Conservation (phyloP, 2,888 invertebrate species). For the Cheilosia vulpina region DNA sequence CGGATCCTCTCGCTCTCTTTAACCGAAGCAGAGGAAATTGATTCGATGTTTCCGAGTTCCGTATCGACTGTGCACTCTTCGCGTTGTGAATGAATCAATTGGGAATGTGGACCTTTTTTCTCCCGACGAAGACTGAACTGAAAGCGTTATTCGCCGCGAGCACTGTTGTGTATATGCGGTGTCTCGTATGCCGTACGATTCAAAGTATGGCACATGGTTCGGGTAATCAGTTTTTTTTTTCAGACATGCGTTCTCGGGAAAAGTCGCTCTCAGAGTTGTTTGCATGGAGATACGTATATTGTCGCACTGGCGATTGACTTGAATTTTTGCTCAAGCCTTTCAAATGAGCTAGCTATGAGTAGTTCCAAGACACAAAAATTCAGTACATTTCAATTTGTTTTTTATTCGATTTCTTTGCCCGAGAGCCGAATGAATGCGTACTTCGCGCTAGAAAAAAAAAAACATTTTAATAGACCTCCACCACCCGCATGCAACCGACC, state of each 20-base stretch:
- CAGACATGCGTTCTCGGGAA: constrained; percentile 64
- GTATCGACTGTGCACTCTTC: constrained; percentile 20
- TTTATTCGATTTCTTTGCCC: not conserved
- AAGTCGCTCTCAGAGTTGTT: constrained; percentile 12
- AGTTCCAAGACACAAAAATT: not conserved
- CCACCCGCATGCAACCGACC: constrained; percentile 54
- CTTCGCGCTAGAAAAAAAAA: constrained; percentile 26
- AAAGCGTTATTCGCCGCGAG: constrained; percentile 69
- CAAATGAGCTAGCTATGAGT: not conserved
- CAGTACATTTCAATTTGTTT: not conserved
- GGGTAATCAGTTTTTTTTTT: constrained; percentile 71
- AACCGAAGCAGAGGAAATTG: not conserved
- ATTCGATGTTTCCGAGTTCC: constrained; percentile 39
- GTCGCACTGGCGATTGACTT: not conserved
- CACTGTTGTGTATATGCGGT: constrained; percentile 59
- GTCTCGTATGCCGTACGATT: constrained; percentile 56
- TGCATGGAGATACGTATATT: not conserved
- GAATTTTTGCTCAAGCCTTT: not conserved
- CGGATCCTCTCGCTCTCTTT: constrained; percentile 2
- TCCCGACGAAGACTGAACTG: constrained; percentile 58
- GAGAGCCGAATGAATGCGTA: constrained; percentile 15
- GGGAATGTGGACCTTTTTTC: constrained; percentile 44
- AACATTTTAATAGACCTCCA: constrained; percentile 38
- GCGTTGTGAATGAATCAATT: constrained; percentile 22
- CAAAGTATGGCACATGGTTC: constrained; percentile 67